These are phyloP conservation scores for Lytechinus pictus DNA, from an alignment of 35 echinoderm and acorn worm genomes.

Conservation along the genomic window DNA sequence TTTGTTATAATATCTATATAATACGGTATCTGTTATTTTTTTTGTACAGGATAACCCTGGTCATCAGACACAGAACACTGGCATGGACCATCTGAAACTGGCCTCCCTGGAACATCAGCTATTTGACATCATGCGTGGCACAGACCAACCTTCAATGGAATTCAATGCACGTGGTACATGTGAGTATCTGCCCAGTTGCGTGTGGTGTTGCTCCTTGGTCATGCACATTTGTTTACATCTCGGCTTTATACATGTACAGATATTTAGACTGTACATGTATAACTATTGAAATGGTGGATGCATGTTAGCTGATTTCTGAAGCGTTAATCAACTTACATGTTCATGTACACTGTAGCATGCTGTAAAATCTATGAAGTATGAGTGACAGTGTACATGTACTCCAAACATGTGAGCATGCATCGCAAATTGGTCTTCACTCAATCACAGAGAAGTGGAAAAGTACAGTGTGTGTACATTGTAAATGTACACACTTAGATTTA, in stretches of 20 bases:
- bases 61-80: constrained; percentile 55
- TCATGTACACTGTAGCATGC: not conserved
- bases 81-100: constrained; percentile 70
- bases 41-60: constrained; percentile 54
- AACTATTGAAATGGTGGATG: constrained; percentile 18
- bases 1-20: no score
- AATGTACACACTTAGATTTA: no score
- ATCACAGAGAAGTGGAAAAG: no score
- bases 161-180: constrained; percentile 70
- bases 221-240: not conserved
- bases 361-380: not conserved
- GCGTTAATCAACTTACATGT: no score
- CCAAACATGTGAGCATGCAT: no score
- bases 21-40: not conserved
- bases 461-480: no score
- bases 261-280: no score
- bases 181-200: constrained; percentile 54
- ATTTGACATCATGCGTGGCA: constrained; percentile 79
- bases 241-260: no score
- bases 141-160: constrained; percentile 64
- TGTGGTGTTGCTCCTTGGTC: not conserved
- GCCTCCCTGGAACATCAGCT: constrained; percentile 81
- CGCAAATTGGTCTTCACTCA: no score
- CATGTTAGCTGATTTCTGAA: not conserved
- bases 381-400: not conserved